Evolutionary conservation across 2,888 invertebrate genomes (phyloP), one percentile per base, ranked within the genome.

Genomic region (Drosophila neonasuta): DNA sequence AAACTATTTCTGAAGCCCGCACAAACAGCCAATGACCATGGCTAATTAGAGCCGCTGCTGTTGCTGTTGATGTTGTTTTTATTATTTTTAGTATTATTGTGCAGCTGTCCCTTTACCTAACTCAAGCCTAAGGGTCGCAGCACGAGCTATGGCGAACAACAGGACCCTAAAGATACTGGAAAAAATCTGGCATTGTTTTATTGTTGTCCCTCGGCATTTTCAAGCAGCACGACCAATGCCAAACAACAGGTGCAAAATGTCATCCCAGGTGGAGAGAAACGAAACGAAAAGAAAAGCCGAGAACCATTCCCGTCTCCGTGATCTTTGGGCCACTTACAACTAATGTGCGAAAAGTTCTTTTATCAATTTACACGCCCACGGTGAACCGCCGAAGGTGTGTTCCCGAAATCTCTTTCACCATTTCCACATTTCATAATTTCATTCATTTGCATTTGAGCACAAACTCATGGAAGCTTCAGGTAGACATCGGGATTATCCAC

Each of bases 301-400:
- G 57, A 13, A 15, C 13, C 8, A 8, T 41, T 41, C 39, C 24
- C 24, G 24, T 24, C 4, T 1, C 15, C 39, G 39, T 41, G 13
- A 15, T 15, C 39, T 41, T 8, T 41, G 48, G 45, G 17, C 46
- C 86, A 74, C 76, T 85, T 76, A 80, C 69, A 71, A 55, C 80
- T 84, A 83, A 87, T 82, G 87, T 90, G 90, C 87, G 88, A 90
- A 89, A 89, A 88, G 78, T 90, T 82, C 74, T 65, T 74, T 87
- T 85, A 87, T 88, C 76, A 73, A 79, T 75, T 85, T 81, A 48
- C 74, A 79, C 88, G 84, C 87, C 84, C 68, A 66, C 64, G 60
- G 55, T 24, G 60, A 42, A 11, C 3, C 2, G 46, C 10, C 3
- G 11, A 30, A 30, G 41, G 15, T 44, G 44, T 8, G 10, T 56